These are phyloP conservation scores for Numida meleagris DNA, from an alignment of 2,113 vertebrate species.

Conservation along the genomic window DNA sequence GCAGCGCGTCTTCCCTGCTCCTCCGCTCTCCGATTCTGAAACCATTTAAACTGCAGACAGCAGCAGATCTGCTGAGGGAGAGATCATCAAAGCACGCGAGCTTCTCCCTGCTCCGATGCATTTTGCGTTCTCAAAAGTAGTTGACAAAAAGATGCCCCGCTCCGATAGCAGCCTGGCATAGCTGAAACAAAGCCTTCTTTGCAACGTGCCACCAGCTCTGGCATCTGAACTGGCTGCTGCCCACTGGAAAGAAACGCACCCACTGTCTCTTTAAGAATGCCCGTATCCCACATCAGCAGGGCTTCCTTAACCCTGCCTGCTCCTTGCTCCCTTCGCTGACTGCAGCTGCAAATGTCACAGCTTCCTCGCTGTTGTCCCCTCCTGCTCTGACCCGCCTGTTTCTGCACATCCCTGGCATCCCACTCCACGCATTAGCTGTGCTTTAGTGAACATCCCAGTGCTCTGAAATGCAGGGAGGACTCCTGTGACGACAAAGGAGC, in stretches of 20 bases:
- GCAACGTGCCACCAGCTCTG: slow-evolving; percentile 38
- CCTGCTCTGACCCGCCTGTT: background rate
- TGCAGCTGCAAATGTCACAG: background rate
- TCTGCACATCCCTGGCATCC: background rate
- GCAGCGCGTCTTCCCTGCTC: background rate
- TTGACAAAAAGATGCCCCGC: slow-evolving; percentile 36
- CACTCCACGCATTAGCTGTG: background rate
- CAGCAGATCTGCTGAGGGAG: background rate
- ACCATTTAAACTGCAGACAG: background rate
- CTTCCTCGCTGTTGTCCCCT: background rate
- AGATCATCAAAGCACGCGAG: background rate
- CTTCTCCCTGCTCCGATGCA: slow-evolving; percentile 23
- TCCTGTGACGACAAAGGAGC: background rate
- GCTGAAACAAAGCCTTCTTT: slow-evolving; percentile 75
- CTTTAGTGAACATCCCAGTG: background rate
- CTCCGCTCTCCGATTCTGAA: background rate
- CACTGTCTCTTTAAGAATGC: slow-evolving; percentile 73
- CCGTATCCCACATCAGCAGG: slow-evolving; percentile 57
- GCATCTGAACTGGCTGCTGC: slow-evolving; percentile 67
- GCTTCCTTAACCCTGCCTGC: slow-evolving; percentile 58
- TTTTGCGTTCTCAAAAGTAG: background rate
- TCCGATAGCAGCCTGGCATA: slow-evolving; percentile 36
- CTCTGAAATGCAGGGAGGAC: background rate
- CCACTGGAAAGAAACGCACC: slow-evolving; percentile 65
- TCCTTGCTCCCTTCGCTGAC: background rate